phyloP scores from a whole-genome alignment of 2,797 vertebrate species.

The Meda fulgida region DNA sequence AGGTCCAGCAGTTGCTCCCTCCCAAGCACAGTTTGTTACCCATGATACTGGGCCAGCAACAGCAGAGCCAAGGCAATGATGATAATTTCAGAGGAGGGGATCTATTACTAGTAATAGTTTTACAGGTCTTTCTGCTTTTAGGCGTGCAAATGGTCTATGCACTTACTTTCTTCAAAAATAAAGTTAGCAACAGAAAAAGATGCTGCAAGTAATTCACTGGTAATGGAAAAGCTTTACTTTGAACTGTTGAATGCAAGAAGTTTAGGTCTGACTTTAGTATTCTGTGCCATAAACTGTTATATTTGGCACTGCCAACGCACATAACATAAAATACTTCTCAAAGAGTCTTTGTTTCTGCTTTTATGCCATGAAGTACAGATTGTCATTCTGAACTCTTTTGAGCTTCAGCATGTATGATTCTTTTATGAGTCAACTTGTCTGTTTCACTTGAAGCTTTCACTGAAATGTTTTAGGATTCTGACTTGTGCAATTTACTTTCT shows the following conservation, averaged over 20 bases:
- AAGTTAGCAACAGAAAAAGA: neutral
- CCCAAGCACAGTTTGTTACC: neutral
- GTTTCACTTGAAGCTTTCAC: slow-evolving; percentile 2
- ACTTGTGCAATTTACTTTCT: slow-evolving; percentile 29
- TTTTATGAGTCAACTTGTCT: slow-evolving; percentile 7
- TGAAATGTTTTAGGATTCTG: slow-evolving; percentile 25
- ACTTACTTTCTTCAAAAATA: slow-evolving; percentile 4
- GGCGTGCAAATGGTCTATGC: slow-evolving; percentile 30
- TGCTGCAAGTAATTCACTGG: slow-evolving; percentile 41
- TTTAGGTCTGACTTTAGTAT: slow-evolving; percentile 47
- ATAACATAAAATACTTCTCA: slow-evolving; percentile 48
- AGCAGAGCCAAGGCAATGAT: neutral
- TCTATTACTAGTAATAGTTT: slow-evolving; percentile 46
- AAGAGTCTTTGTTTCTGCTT: slow-evolving; percentile 22
- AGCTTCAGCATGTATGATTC: slow-evolving; percentile 9
- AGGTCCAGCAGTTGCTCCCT: too few relatives aligned
- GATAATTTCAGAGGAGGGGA: slow-evolving; percentile 44
- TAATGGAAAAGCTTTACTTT: slow-evolving; percentile 52
- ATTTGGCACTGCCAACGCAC: slow-evolving; percentile 38
- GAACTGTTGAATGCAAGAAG: slow-evolving; percentile 39
- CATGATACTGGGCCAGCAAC: neutral
- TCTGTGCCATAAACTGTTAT: slow-evolving; percentile 40
- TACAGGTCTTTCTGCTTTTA: slow-evolving; percentile 46
- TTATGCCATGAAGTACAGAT: slow-evolving; percentile 12
- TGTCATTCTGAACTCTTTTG: neutral